phyloP scores from a whole-genome alignment of 1,140 invertebrate genomes.

The Hyphantria cunea region DNA sequence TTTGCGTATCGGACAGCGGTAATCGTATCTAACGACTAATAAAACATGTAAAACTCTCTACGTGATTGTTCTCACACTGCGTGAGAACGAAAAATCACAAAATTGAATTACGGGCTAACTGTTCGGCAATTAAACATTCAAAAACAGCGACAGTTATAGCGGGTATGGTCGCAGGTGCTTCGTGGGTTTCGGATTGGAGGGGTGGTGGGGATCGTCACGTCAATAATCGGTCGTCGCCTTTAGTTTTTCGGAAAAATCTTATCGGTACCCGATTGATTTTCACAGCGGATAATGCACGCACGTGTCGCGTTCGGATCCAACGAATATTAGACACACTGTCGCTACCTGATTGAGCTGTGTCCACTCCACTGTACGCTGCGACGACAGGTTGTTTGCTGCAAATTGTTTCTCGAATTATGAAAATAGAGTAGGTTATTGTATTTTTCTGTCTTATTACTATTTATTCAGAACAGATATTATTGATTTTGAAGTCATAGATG shows the following conservation, averaged over 20 bases:
- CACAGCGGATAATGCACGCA: constrained; percentile 76
- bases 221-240: constrained; percentile 70
- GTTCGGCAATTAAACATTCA: constrained; percentile 66
- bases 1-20: constrained; percentile 48
- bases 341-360: constrained; percentile 43
- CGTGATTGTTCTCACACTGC: constrained; percentile 67
- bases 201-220: constrained; percentile 56
- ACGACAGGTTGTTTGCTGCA: constrained; percentile 44
- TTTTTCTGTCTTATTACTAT: too few relatives aligned
- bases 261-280: constrained; percentile 65
- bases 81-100: constrained; percentile 72
- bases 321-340: constrained; percentile 52
- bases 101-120: constrained; percentile 68
- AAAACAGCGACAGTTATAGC: constrained; percentile 70
- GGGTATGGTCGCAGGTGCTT: constrained; percentile 62
- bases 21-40: constrained; percentile 37
- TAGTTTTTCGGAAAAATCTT: constrained; percentile 65
- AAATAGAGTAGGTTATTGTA: constrained; percentile 13
- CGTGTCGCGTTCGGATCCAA: constrained; percentile 54
- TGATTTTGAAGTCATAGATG: too few relatives aligned
- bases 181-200: constrained; percentile 66
- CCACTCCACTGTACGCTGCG: constrained; percentile 28
- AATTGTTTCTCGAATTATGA: not conserved
- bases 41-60: constrained; percentile 47
- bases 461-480: too few relatives aligned